A percentile compares a stretch with the other conserved stretches of the same genome.
Evolutionary conservation across 2,888 invertebrate genomes (phyloP).

Genomic region (Drosophila silvestris): DNA sequence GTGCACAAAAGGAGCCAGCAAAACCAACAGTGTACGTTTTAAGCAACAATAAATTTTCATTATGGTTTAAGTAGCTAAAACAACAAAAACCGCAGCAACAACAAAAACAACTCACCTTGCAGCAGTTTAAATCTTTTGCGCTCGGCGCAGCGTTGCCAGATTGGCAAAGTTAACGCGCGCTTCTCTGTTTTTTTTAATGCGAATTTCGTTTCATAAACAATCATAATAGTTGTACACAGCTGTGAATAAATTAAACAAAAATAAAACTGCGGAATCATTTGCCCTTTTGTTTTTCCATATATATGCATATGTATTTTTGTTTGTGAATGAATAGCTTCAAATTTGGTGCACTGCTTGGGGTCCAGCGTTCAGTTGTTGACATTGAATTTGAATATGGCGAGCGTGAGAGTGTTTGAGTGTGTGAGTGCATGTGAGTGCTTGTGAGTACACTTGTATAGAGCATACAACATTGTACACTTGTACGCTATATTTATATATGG

Average conservation of each 20-base stretch:
- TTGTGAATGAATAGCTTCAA: slow-evolving; percentile 33
- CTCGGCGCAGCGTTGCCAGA: slow-evolving; percentile 52
- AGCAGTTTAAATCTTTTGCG: slow-evolving; percentile 25
- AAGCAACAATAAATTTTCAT: slow-evolving; percentile 45
- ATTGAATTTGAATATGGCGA: slow-evolving; percentile 50
- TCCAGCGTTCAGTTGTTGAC: slow-evolving; percentile 50
- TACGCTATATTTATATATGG: slow-evolving; percentile 26
- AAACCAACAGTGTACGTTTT: slow-evolving; percentile 33
- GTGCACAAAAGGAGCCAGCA: slow-evolving; percentile 28
- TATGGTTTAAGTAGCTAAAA: slow-evolving; percentile 37
- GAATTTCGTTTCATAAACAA: slow-evolving; percentile 13
- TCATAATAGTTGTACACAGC: slow-evolving; percentile 21
- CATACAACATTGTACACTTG: background rate
- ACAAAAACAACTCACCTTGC: slow-evolving; percentile 47
- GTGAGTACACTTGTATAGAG: slow-evolving; percentile 1
- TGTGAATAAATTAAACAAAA: slow-evolving; percentile 25
- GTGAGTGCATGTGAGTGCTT: background rate
- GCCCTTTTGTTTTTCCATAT: slow-evolving; percentile 27
- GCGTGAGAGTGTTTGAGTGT: background rate
- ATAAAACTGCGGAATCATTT: slow-evolving; percentile 42
- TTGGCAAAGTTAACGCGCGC: background rate
- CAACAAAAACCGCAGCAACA: slow-evolving; percentile 7
- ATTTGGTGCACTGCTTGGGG: slow-evolving; percentile 45
- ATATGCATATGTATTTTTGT: background rate
- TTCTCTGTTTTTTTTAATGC: background rate